phyloP scores from a whole-genome alignment of 2,888 invertebrate genomes.

The Trichopoda pennipes region DNA sequence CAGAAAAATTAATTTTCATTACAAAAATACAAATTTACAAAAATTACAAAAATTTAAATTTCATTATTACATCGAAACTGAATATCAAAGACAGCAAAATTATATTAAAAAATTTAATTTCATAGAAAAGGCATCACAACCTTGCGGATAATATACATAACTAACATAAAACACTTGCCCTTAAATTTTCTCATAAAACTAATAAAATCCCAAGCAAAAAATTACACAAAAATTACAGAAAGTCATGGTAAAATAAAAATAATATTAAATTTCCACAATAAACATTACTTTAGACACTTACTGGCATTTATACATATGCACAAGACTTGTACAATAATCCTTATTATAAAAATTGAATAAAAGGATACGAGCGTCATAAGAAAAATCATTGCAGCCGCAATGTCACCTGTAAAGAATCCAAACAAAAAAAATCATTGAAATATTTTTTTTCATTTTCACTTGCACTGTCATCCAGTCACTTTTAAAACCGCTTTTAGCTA shows the following conservation, averaged over 20 bases:
- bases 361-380: constrained; percentile 12
- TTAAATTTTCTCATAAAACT: no score
- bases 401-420: constrained; percentile 53
- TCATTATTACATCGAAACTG: no score
- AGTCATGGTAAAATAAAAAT: constrained; percentile 60
- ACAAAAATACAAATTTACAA: no score
- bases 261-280: constrained; percentile 65
- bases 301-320: not conserved
- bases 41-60: no score
- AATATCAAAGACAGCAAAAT: no score
- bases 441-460: not conserved
- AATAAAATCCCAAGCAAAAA: constrained; percentile 30
- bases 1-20: no score
- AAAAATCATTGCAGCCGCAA: constrained; percentile 52
- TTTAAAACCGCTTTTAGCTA: constrained; percentile 17
- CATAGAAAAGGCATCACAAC: no score
- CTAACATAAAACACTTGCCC: constrained; percentile 12
- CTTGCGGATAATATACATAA: no score
- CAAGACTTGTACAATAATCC: constrained; percentile 43
- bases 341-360: constrained; percentile 25
- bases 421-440: constrained; percentile 24
- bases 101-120: no score
- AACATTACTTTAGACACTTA: not conserved
- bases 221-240: constrained; percentile 68
- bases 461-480: constrained; percentile 24